These are phyloP conservation scores for Daubentonia madagascariensis DNA, from an alignment of 2,113 vertebrate genomes.

Conservation along the genomic window DNA sequence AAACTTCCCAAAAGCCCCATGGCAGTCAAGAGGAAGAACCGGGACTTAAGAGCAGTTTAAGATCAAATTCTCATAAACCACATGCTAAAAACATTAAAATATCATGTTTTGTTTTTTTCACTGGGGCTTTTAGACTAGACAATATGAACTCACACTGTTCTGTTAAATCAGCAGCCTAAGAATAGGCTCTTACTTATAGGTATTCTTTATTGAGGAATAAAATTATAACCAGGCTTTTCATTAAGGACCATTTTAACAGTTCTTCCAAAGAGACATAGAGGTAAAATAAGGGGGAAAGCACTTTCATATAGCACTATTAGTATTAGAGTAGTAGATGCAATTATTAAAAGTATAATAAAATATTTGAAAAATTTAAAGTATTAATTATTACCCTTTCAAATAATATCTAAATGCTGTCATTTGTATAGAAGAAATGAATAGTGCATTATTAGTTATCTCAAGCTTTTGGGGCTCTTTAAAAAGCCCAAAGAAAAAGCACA, in stretches of 20 bases:
- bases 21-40: fast-evolving
- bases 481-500: background rate
- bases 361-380: background rate
- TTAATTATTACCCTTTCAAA: background rate
- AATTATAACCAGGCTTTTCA: background rate
- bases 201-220: background rate
- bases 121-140: background rate
- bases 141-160: background rate
- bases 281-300: background rate
- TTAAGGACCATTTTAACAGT: background rate
- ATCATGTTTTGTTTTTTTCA: background rate
- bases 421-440: background rate
- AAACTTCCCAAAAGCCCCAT: background rate
- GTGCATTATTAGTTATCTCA: background rate
- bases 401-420: background rate
- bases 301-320: background rate
- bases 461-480: background rate
- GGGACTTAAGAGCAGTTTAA: background rate
- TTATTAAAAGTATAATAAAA: background rate
- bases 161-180: background rate
- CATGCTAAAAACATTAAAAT: background rate
- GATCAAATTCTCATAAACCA: background rate
- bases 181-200: background rate
- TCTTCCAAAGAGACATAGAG: background rate
- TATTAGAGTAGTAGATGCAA: background rate